Base-by-base conservation (phyloP, 1,140 invertebrate genomes). In the Drosophila nikananu region DNA sequence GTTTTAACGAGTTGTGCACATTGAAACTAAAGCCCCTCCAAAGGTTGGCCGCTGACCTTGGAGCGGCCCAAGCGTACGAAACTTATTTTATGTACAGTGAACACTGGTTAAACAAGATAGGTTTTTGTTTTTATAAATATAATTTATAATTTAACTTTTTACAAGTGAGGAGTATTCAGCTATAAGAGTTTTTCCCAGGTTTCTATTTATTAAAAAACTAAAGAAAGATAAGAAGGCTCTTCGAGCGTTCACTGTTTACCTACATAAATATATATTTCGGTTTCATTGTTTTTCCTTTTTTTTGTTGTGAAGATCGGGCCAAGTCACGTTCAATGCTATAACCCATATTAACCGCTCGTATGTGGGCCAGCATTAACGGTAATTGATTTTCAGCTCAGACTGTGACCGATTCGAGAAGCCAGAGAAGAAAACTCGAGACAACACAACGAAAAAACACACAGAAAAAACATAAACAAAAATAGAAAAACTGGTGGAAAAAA, bases 311-410 rank as follows among this genome's bases (percentile, higher is more conserved):
- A 80, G 42, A 79, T 57, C 51, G 30, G 42, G n/a, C 57, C 83
- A 57, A 87, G 83, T 86, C 83, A 86, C 80, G 83, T 86, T 70
- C 84, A 87, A 86, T 86, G 84, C 84, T 89, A 72, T 51, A 55
- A 39, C 49, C 41, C n/a, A 54, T 57, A 64, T 74, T 49, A 27
- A 41, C 57, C 21, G 25, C 25, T 41, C 44, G n/a, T 25, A 52
- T 58, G 42, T 76, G 32, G 51, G 60, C 23, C 73, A 77, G 71
- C 83, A 83, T 74, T 79, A 86, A 80, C 81, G 77, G 81, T 87
- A 87, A 86, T 86, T 86, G 83, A 86, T 86, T 86, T 86, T 77
- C 71, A 70, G 70, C 70, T 49, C 83, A 74, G 59, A 71, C 64
- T 44, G 61, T 79, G 66, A 67, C 75, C 68, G 48, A 54, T 41